Conservation (phyloP, 2,113 vertebrate genomes). For the Helogale parvula region DNA sequence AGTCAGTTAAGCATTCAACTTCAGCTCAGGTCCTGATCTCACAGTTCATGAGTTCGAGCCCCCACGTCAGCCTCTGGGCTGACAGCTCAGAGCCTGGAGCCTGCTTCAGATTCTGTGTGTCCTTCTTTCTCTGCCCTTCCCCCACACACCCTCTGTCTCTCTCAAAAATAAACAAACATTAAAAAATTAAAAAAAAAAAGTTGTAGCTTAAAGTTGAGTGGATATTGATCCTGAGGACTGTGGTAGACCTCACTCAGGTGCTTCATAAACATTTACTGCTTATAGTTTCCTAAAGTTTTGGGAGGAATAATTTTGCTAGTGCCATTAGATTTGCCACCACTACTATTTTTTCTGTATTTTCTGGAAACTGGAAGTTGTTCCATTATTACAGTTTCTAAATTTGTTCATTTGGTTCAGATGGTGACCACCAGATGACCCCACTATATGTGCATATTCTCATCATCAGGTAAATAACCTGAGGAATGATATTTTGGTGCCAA, state of each 20-base stretch:
- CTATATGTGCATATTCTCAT: not conserved
- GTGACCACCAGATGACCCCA: slow-evolving; percentile 11
- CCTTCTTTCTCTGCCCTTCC: no score
- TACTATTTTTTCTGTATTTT: not conserved
- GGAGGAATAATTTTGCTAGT: not conserved
- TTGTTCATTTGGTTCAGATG: not conserved
- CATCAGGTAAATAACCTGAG: not conserved
- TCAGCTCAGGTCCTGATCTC: no score
- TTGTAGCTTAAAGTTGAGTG: not conserved
- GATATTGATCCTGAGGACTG: not conserved
- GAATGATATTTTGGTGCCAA: not conserved
- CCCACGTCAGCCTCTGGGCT: no score
- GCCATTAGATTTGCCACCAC: not conserved
- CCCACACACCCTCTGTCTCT: no score
- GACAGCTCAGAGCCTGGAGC: no score
- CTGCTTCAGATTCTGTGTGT: no score
- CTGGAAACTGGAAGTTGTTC: not conserved
- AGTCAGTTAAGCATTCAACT: no score
- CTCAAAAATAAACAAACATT: no score
- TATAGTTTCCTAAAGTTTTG: not conserved
- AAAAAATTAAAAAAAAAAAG: not conserved
- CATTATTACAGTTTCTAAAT: not conserved
- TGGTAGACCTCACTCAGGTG: not conserved
- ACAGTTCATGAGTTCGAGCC: no score
- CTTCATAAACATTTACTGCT: not conserved